Base-by-base conservation (phyloP, 2,888 invertebrate genomes). In the Philhelius pedissequus region DNA sequence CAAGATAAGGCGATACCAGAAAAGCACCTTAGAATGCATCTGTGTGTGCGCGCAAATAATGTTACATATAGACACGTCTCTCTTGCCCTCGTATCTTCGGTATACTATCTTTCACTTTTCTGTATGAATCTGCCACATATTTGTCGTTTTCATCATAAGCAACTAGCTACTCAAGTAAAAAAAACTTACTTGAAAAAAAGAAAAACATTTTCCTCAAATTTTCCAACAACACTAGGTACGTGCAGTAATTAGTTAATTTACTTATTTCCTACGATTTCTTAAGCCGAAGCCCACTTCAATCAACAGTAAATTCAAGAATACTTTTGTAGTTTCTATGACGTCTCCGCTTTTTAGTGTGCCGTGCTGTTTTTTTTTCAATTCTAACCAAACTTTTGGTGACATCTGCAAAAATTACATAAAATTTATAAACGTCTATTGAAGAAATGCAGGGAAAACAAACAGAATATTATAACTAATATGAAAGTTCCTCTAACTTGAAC, bases 371-470 rank as follows among this genome's bases (percentile, higher is more conserved):
- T 71, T 48, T 20, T 22, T 43, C 25, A 56, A 71, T 74, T 38
- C 79, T 83, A 83, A 83, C 83, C 83, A 11, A 79, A 75, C 83
- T 83, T 83, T 75, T 71, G 45, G 20, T 74, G 62, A 74, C 74
- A 69, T 50, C 45, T 60, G 71, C 60, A 52, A 78, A 79, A 79
- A 83, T 83, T 83, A 83, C 69, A 83, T 83, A 83, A 83, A 83
- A 54, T 76, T 43, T 20, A 50, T 32, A 27, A 62, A 64, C 25
- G 50, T 56, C 5, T 7, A 32, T 15, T 13, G 7, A 3, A 48
- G 20, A 15, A 32, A 11, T 5, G 4, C 5, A 43, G 45, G 11
- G 11, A 18, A 0, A 45, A 45, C 18, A 13, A 20, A 20, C 13
- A 13, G 2, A 30, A 30, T 18, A 25, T 15, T 25, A 9, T 11